These are phyloP conservation scores for Nesidiocoris tenuis DNA, from an alignment of 2,888 invertebrate species.

Conservation along the genomic window DNA sequence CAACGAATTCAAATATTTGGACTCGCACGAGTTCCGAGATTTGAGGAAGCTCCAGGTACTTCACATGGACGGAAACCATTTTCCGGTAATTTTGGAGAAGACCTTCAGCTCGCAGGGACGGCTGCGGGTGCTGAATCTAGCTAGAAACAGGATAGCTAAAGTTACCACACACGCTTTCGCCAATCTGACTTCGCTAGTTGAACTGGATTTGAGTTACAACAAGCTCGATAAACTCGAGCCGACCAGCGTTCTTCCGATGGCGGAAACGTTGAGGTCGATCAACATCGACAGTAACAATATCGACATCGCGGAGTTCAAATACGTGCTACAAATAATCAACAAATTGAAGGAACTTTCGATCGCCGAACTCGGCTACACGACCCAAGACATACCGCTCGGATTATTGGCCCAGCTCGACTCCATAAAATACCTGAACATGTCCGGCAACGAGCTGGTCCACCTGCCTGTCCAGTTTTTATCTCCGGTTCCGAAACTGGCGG, in stretches of 20 bases:
- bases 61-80: constrained; percentile 72
- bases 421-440: constrained; percentile 68
- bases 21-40: constrained; percentile 70
- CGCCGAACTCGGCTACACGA: constrained; percentile 57
- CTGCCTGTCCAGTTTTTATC: constrained; percentile 62
- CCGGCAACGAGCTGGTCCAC: constrained; percentile 68
- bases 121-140: constrained; percentile 62
- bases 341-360: constrained; percentile 62
- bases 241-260: constrained; percentile 62
- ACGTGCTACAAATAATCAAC: constrained; percentile 61
- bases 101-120: constrained; percentile 63
- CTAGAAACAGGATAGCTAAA: constrained; percentile 72
- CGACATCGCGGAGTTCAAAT: constrained; percentile 60
- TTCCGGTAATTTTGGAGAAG: constrained; percentile 72
- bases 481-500: constrained; percentile 62
- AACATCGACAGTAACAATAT: constrained; percentile 71
- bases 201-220: constrained; percentile 74
- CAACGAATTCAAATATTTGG: constrained; percentile 73
- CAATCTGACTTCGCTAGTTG: constrained; percentile 67
- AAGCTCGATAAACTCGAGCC: constrained; percentile 69
- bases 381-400: constrained; percentile 59
- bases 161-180: constrained; percentile 69
- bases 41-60: constrained; percentile 65
- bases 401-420: constrained; percentile 63
- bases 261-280: constrained; percentile 64